Base-by-base conservation (phyloP, 2,888 invertebrate genomes). In the Trilocha varians region DNA sequence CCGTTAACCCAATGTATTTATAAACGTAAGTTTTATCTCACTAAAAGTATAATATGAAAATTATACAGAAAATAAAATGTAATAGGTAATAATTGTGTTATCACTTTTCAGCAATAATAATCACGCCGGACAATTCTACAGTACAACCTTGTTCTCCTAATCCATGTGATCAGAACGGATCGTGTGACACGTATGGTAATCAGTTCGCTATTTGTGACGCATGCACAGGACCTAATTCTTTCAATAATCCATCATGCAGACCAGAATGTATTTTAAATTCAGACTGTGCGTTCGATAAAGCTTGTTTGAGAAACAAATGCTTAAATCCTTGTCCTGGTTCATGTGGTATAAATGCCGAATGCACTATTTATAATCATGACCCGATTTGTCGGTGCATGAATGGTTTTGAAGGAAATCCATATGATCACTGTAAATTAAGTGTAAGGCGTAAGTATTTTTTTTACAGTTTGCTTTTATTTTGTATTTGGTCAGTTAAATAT, bases 191-290 rank as follows among this genome's bases (percentile, higher is more conserved):
- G 1, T 93, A 90, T 60, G 91, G 90, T 32, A 89, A 90, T 59
- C 90, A 93, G 62, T 90, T 93, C 34, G 95, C 94, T 1, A 88
- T 95, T 58, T 93, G 95, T 64, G 90, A 93, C 70, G 88, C 89
- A n/a, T 95, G 95, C 64, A 82, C 88, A 54, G 90, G 91, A 35
- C 88, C 90, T 1, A 88, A 90, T 52, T 88, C 90, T 32, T 79
- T 88, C 36, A 90, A 89, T 52, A 91, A 91, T 71, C 91, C 93
- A 16, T 87, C 88, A 25, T 95, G 95, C 55, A 87, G 92, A 62
- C 95, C 95, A 25, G 94, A 95, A 78, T 96, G 96, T 75, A 78
- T 95, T 39, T 88, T 91, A 13, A 92, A 91, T 62, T 90, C 92
- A 1, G 95, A 95, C 60, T 95, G 95, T 82, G 87, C 91, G 39